phyloP scores from a whole-genome alignment of 1,140 invertebrate genomes.

The Orius insidiosus region DNA sequence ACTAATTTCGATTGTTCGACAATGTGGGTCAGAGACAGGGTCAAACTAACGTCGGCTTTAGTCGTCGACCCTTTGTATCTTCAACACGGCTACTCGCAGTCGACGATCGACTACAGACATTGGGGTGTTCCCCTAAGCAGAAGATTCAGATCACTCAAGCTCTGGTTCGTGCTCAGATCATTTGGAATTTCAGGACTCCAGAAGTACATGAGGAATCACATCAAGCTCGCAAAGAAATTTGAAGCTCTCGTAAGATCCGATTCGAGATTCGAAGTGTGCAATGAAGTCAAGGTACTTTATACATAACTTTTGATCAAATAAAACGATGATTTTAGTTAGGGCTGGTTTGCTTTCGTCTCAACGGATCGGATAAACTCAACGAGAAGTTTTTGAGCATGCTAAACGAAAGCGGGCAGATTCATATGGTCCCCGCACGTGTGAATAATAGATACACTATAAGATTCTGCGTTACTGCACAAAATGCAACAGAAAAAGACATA shows the following conservation, averaged over 20 bases:
- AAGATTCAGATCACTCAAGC: conserved; percentile 76
- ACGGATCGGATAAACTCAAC: conserved; percentile 76
- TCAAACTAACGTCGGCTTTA: conserved; percentile 64
- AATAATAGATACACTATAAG: conserved; percentile 85
- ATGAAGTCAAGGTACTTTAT: conserved; percentile 72
- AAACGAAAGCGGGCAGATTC: conserved; percentile 89
- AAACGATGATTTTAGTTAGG: conserved; percentile 57
- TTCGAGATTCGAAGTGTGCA: conserved; percentile 82
- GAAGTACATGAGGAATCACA: conserved; percentile 84
- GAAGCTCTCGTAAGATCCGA: conserved; percentile 71
- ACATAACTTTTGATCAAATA: no score
- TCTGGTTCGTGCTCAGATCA: conserved; percentile 92
- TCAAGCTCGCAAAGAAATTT: conserved; percentile 83
- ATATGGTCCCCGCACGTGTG: conserved; percentile 90
- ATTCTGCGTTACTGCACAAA: conserved; percentile 86
- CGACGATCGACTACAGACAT: conserved; percentile 93
- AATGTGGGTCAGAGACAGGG: conserved; percentile 79
- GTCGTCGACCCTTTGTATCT: conserved; percentile 94
- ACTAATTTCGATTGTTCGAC: conserved; percentile 95
- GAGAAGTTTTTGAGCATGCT: conserved; percentile 85
- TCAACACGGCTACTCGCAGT: conserved; percentile 90
- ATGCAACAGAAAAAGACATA: conserved; percentile 76
- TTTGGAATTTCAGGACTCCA: conserved; percentile 90
- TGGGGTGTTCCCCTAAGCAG: conserved; percentile 94
- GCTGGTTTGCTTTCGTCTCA: conserved; percentile 66